Base-by-base conservation (phyloP, 2,888 invertebrate species). In the Deilephila elpenor region DNA sequence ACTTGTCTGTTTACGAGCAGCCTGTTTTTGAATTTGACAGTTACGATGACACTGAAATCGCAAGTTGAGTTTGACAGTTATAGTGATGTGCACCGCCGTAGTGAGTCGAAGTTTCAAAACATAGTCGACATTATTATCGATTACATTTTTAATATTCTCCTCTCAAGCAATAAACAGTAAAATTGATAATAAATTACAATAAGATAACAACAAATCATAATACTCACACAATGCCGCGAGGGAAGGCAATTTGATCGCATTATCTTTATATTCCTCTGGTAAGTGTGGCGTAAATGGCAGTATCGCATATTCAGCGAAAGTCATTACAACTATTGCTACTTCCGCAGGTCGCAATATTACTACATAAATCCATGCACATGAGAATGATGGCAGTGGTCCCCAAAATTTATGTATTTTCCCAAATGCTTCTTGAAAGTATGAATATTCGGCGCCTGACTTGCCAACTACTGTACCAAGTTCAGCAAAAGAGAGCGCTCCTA, bases 401-500 rank as follows among this genome's bases (percentile, higher is more conserved):
- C 96, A 96, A 89, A 95, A 97, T 78, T 90, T 95, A 83, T 97
- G 97, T 64, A 95, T 89, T 5, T 96, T 96, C 14, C 96, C 94
- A 88, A 97, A 97, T 0, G 97, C 96, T 85, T 97, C 97, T 86
- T 96, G 95, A 83, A 97, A 96, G 86, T 97, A 98, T 1, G 97
- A 96, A 86, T 98, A 98, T 89, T 98, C 97, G 1, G 97, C 97
- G 3, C 98, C 98, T 0, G 97, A 97, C 83, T 96, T 95, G 0
- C 96, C 96, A 5, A 98, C 96, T 1, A 97, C 96, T 0, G 97
- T 97, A 51, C 97, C 97, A 72, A 98, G 91, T 91, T 98, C 98
- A 56, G 97, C 97, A 84, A 97, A 98, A 2, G 97, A 96, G 75
- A 98, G 88, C 0, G 97, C 97, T 79, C 98, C 97, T 97, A 70